Evolutionary conservation across 2,113 vertebrate genomes (phyloP).

Genomic region (Telmatochromis brachygnathus): DNA sequence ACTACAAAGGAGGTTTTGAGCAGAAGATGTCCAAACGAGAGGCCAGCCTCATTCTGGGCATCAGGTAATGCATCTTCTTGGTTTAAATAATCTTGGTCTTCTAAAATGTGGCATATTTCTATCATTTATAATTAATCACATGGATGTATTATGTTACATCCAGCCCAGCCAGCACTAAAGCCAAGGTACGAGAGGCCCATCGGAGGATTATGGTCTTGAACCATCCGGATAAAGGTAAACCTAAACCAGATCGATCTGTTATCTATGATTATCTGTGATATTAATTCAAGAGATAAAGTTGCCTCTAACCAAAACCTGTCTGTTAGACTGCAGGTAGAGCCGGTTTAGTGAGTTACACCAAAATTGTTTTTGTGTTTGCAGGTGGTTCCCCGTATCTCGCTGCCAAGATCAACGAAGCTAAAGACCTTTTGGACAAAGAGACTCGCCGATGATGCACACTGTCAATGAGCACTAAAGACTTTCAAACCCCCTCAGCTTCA

Average conservation of each 20-base stretch:
- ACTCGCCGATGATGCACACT: conserved; percentile 20
- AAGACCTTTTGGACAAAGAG: conserved; percentile 62
- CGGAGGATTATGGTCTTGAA: conserved; percentile 90
- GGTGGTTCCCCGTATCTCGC: conserved; percentile 57
- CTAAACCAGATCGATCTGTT: not conserved
- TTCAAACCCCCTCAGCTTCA: not conserved
- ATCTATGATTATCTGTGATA: not conserved
- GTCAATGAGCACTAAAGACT: not conserved
- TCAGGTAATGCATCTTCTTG: conserved; percentile 73
- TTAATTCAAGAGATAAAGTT: not conserved
- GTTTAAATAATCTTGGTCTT: not conserved
- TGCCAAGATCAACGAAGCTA: conserved; percentile 61
- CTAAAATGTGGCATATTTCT: not conserved
- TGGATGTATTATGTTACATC: not conserved
- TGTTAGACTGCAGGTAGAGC: not conserved
- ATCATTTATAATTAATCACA: not conserved
- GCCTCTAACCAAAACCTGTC: not conserved
- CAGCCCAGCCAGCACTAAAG: conserved; percentile 80
- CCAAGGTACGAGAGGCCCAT: conserved; percentile 83
- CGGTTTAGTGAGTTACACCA: not conserved
- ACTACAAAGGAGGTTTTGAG: conserved; percentile 97
- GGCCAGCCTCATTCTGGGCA: conserved; percentile 87
- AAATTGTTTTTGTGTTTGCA: not conserved
- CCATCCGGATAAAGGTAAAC: conserved; percentile 92
- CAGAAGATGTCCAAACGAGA: conserved; percentile 90